Evolutionary conservation across 2,888 invertebrate genomes (phyloP), one percentile per base, ranked within the genome.

Genomic region (Blera fallax): DNA sequence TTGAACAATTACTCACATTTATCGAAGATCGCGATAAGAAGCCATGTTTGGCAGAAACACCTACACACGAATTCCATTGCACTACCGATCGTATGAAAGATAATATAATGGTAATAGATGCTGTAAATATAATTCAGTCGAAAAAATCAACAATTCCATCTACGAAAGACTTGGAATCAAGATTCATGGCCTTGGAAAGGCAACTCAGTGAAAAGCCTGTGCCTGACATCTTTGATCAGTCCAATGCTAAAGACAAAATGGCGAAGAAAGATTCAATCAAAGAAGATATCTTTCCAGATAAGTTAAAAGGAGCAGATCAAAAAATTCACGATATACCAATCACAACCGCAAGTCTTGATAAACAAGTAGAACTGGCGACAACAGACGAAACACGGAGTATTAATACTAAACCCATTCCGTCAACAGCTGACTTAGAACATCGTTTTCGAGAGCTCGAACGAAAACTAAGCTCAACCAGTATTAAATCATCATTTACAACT

Each of bases 361-460:
- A 11, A 34, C 11, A 27, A 50, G 52, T 65, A 11, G 79, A 16
- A 85, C 0, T 89, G 87, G 21, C 56, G 88, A 1, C 90, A 54
- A 3, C 10, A 3, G 64, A 43, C 29, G 29, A 8, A 0, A 7
- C 27, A 4, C 21, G 40, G 18, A 21, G 8, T n/a, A 2, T 14
- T 32, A 11, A 16, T 1, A 11, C 7, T n/a, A 88, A 88, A 16
- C 45, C 67, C 10, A 88, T 88, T 2, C 91, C 91, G 2, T 90
- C 91, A 8, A 91, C 91, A 0, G 91, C 90, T 11, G 91, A 91
- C 70, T 80, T 91, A 0, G 91, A 91, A 77, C 88, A 91, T 0
- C 89, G 91, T 1, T 91, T 91, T 43, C 88, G 89, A 10, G 90
- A 91, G 1, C 80, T 91, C 2, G 91, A 91, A 77, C 88, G 91